Evolutionary conservation across 92 coral and sea anemone genomes (phyloP), one percentile per base, ranked within the genome.

Genomic region (Pocillopora grandis): DNA sequence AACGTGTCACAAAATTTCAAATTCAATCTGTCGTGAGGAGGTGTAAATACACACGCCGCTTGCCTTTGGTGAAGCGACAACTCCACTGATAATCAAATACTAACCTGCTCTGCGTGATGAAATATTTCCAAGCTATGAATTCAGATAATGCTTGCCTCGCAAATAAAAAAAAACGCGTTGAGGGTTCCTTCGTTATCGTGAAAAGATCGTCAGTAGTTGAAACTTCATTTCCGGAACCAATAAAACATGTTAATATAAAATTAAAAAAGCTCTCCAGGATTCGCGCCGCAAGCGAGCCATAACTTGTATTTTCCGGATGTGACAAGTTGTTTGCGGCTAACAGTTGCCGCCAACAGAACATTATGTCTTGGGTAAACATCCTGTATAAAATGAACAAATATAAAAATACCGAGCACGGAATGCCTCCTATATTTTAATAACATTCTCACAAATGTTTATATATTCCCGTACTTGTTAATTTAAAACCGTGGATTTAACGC

Each of bases 151-250:
- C 68, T 6, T 63, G 18, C n/a, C 23, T 52, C 14, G 19, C 12
- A n/a, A 13, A 5, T 60, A 21, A 74, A 56, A 52, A 16, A 56
- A 56, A 3, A 19, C 14, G 12, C 66, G 75, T 14, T 2, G 14
- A 33, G 49, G 52, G 35, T 3, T 16, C 81, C 20, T 35, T 5
- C 12, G n/a, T 21, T 42, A 78, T 42, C 8, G 33, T 64, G 42
- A 49, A 48, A 15, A 13, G 72, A 64, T 64, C 42, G 55, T 65
- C 72, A 16, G 23, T 36, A n/a, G 12, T 62, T 78, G 42, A 65
- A 42, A 78, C 42, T 20, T 15, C 62, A 78, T 65, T 78, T 78
- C 82, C 82, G 1, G 9, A 16, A 77, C 52, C 1, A 10, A 16
- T 12, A 10, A 37, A 35, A 37, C 55, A 2, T 36, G 5, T 70